phyloP scores from a whole-genome alignment of 2,888 invertebrate genomes.

The Chrysodeixis includens region DNA sequence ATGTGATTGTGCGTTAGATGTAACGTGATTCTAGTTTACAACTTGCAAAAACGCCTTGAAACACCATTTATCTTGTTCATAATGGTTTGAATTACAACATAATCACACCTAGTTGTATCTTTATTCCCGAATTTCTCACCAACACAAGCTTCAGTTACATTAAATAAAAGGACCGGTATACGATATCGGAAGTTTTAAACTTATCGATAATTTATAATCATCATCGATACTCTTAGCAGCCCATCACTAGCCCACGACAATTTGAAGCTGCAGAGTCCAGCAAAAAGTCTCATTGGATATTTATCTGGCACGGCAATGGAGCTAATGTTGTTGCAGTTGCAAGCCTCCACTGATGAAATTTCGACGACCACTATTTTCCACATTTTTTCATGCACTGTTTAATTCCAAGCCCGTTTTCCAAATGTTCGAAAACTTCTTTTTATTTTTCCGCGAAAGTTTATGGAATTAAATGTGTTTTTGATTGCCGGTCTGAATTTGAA shows the following conservation, averaged over 20 bases:
- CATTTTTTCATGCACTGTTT: conserved; percentile 57
- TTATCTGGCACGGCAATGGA: conserved; percentile 71
- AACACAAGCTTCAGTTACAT: background rate
- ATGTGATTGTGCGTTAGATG: conserved; percentile 10
- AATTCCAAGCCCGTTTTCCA: conserved; percentile 51
- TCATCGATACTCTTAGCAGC: background rate
- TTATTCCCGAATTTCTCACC: too few species aligned
- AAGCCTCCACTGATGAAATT: conserved; percentile 75
- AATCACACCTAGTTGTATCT: too few species aligned
- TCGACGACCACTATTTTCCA: conserved; percentile 64
- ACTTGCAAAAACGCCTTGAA: conserved; percentile 4
- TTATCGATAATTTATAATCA: background rate
- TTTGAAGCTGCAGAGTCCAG: conserved; percentile 73
- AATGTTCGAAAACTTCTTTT: conserved; percentile 36
- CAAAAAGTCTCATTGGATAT: conserved; percentile 84
- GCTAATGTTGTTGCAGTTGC: conserved; percentile 74
- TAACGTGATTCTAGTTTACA: background rate
- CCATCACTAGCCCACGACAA: conserved; percentile 68
- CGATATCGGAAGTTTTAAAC: too few species aligned
- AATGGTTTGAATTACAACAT: too few species aligned
- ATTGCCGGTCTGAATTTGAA: conserved; percentile 43
- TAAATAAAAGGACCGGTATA: too few species aligned
- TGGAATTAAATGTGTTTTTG: conserved; percentile 52
- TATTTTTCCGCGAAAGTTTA: conserved; percentile 41
- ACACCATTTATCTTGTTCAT: background rate